These are phyloP conservation scores for Agapornis canus DNA, from an alignment of 2,797 vertebrate species.

Conservation along the genomic window DNA sequence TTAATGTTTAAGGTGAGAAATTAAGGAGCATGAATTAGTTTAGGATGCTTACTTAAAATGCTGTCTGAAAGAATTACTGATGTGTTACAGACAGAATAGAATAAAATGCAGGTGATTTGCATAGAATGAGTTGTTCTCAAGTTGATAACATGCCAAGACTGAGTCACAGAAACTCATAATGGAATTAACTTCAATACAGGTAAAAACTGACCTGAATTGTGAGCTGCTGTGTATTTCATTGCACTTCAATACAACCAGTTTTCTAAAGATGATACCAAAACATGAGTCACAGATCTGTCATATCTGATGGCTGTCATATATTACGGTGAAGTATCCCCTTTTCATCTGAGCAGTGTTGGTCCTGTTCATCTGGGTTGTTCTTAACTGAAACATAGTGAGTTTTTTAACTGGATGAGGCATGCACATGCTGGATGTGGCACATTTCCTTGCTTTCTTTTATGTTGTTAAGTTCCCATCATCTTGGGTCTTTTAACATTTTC, in stretches of 20 bases:
- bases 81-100: background rate
- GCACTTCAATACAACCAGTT: background rate
- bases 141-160: background rate
- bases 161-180: background rate
- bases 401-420: background rate
- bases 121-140: background rate
- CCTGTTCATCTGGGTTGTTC: background rate
- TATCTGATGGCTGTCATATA: fast-evolving
- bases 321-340: background rate
- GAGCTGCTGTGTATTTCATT: background rate
- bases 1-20: background rate
- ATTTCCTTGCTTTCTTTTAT: background rate
- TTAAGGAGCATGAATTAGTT: background rate
- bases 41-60: background rate
- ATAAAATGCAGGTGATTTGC: background rate
- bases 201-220: background rate
- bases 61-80: background rate
- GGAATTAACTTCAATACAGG: background rate
- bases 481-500: background rate
- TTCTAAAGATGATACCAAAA: background rate
- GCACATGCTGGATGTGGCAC: background rate
- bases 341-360: background rate
- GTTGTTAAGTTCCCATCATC: background rate
- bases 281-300: background rate
- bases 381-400: background rate